A percentile compares a stretch with the other conserved stretches of the same genome.
Conservation (phyloP, 2,797 vertebrate species). For the Falco cherrug region DNA sequence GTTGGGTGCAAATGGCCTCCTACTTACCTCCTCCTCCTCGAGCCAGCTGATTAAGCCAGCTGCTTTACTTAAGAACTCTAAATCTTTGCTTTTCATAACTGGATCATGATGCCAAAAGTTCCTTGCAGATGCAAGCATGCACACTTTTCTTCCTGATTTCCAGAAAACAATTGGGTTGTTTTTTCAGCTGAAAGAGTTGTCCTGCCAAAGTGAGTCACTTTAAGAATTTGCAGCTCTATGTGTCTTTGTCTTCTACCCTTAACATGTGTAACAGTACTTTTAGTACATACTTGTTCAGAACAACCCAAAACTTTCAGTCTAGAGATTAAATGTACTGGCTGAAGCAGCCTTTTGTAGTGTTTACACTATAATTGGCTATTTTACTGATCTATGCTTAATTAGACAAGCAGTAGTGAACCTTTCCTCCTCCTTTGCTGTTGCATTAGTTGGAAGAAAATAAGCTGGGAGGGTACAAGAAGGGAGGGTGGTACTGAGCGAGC, state of each 20-base stretch:
- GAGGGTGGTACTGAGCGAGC: not conserved
- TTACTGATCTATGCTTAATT: not conserved
- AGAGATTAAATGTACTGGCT: not conserved
- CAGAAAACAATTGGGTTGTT: not conserved
- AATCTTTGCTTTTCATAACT: not conserved
- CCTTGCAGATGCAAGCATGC: not conserved
- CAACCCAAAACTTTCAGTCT: not conserved
- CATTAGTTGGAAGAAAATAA: not conserved
- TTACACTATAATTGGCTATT: not conserved
- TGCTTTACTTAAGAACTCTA: not conserved
- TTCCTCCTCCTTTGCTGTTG: not conserved
- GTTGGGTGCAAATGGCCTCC: not conserved
- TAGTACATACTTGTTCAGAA: not conserved
- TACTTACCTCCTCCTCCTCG: not conserved
- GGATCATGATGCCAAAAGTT: not conserved
- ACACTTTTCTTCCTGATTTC: not conserved
- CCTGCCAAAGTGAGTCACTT: not conserved
- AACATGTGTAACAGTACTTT: not conserved
- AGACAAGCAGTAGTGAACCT: not conserved
- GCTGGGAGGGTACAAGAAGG: too few species aligned
- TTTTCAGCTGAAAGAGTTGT: constrained; percentile 11
- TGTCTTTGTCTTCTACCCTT: not conserved
- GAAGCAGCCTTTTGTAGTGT: not conserved
- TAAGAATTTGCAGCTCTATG: not conserved
- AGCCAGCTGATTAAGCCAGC: not conserved